Conservation (phyloP, 2,113 vertebrate species). For the Terrapene triunguis region DNA sequence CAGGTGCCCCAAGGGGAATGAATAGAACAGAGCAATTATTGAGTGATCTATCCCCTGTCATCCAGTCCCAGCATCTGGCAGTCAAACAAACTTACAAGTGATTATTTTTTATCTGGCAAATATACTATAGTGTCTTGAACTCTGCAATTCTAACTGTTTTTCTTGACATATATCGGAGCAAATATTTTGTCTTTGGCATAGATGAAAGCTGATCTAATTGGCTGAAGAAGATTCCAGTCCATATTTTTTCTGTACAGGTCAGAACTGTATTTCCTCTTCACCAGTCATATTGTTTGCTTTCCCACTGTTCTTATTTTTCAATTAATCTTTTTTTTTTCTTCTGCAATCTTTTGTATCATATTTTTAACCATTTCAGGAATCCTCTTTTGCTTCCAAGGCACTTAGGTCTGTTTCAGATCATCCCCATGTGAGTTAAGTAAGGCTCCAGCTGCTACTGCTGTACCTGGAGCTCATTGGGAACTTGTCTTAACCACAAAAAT, state of each 20-base stretch:
- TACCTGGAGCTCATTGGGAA: background rate
- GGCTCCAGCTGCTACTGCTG: background rate
- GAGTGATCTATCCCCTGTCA: background rate
- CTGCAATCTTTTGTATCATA: constrained; percentile 25
- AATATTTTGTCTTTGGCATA: background rate
- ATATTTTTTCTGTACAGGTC: constrained; percentile 27
- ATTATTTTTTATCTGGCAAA: background rate
- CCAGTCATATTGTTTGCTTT: background rate
- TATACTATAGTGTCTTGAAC: constrained; percentile 4
- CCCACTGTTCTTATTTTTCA: constrained; percentile 48
- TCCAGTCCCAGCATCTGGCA: background rate
- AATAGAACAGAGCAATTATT: background rate
- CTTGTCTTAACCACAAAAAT: background rate
- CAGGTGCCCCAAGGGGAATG: background rate
- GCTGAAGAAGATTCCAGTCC: background rate
- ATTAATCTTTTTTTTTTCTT: constrained; percentile 36
- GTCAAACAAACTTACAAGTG: background rate
- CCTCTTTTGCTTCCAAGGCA: constrained; percentile 26
- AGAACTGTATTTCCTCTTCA: background rate
- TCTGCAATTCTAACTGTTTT: background rate
- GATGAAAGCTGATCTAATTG: constrained; percentile 11
- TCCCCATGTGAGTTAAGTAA: background rate
- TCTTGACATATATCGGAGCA: background rate
- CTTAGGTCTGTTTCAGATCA: constrained; percentile 26
- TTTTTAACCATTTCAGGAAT: constrained; percentile 58